These are phyloP conservation scores for Entelurus aequoreus DNA, from an alignment of 2,113 vertebrate genomes.

Conservation along the genomic window DNA sequence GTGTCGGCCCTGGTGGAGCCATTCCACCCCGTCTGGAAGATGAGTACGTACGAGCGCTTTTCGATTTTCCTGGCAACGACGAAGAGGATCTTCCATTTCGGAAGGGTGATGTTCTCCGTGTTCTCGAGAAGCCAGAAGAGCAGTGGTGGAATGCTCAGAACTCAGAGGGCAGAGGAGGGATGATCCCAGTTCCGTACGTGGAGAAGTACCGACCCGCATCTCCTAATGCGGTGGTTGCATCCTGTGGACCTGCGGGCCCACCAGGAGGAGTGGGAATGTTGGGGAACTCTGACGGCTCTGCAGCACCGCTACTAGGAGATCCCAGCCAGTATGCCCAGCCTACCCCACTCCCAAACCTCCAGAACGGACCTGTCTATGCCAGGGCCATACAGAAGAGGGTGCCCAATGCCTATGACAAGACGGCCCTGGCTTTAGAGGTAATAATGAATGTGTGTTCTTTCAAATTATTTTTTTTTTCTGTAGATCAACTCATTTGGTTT, in stretches of 20 bases:
- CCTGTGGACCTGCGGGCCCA: constrained; percentile 21
- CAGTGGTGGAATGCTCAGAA: constrained; percentile 99
- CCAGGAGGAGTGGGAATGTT: constrained; percentile 51
- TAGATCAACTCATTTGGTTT: no score
- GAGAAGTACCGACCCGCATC: constrained; percentile 92
- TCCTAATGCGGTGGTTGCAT: constrained; percentile 62
- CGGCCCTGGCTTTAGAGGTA: constrained; percentile 98
- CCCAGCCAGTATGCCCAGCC: constrained; percentile 98
- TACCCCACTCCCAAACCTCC: constrained; percentile 95
- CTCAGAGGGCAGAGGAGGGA: constrained; percentile 88
- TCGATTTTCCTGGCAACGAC: constrained; percentile 97
- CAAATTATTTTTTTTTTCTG: background rate
- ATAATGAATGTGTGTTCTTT: constrained; percentile 19
- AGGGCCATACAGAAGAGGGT: constrained; percentile 99
- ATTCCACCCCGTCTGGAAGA: constrained; percentile 85
- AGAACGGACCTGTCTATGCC: constrained; percentile 98
- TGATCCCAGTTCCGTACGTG: constrained; percentile 98
- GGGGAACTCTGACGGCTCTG: constrained; percentile 85
- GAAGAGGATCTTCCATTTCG: constrained; percentile 98
- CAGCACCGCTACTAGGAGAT: constrained; percentile 83
- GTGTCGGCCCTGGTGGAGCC: constrained; percentile 44
- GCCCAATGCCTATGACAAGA: constrained; percentile 99
- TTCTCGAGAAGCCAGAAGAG: constrained; percentile 97
- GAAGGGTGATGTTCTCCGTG: constrained; percentile 91
- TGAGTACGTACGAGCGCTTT: constrained; percentile 91